A percentile compares a stretch with the other conserved stretches of the same genome.
These are phyloP conservation scores for Varanus komodoensis DNA, from an alignment of 2,113 vertebrate genomes.

Conservation along the genomic window DNA sequence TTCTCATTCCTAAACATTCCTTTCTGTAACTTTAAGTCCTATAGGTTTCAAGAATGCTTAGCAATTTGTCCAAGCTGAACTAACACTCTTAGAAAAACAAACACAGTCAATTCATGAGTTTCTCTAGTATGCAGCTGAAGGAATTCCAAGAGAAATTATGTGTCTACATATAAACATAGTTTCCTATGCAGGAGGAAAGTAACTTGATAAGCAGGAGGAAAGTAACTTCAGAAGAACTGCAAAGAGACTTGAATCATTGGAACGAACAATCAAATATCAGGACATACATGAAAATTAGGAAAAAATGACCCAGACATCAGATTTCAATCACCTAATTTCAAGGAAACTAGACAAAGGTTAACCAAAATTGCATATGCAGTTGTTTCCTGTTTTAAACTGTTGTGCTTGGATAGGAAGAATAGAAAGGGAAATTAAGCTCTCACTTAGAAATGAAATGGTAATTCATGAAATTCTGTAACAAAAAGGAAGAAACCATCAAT, in stretches of 20 bases:
- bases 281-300: neutral
- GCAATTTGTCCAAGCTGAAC: neutral
- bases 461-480: neutral
- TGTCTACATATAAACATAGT: slow-evolving; percentile 7
- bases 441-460: neutral
- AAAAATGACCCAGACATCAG: neutral
- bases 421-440: neutral
- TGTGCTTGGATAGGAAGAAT: neutral
- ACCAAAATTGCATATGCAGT: fast-evolving
- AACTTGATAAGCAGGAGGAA: neutral
- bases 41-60: neutral
- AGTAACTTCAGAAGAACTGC: neutral
- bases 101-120: neutral
- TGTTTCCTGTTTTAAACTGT: neutral
- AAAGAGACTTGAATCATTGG: fast-evolving
- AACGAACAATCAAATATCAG: fast-evolving
- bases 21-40: neutral
- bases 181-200: neutral
- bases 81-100: fast-evolving
- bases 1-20: neutral
- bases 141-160: slow-evolving; percentile 1
- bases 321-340: neutral
- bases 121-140: neutral
- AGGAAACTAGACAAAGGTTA: neutral
- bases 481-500: neutral